Evolutionary conservation across 2,797 vertebrate genomes (phyloP), one percentile per base, ranked within the genome.

Genomic region (Perodicticus potto): DNA sequence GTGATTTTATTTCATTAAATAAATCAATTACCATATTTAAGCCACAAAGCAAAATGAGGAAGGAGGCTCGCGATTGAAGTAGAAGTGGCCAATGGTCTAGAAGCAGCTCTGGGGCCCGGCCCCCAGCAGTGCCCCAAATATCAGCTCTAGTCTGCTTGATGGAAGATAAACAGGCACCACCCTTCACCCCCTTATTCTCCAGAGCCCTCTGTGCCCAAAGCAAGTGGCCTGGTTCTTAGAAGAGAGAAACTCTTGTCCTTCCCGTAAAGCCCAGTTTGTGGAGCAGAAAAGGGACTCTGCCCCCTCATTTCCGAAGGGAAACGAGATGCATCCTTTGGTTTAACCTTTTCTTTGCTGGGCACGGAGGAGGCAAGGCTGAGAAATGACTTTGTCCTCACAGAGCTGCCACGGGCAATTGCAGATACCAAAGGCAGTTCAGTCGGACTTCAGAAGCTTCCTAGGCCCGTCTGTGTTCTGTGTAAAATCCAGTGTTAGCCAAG

Each of bases 1-100:
- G 53, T 25, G 45, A 9, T 49, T 84, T 73, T 72, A 77, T 89
- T 74, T 89, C 70, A 85, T 86, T 86, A 88, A 91, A 85, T 69
- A 78, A 88, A 22, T 16, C 40, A 89, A 40, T 76, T 53, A 19
- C 59, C 16, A 2, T 85, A 73, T 53, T 93, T 67, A 86, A 91
- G 45, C 72, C 83, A 85, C 43, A 29, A 67, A 78, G 57, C 23
- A 73, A 89, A 94, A 77, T 19, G 61, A 76, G 45, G 10, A 69
- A 85, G 59, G 9, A 57, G 49, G 11, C 69, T 72, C 77, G 10
- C 20, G 61, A 34, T 73, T 43, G 43, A 93, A 95, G 76, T 20
- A 84, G 59, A 91, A 19, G 57, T 3, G 27, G 61, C 53, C 70
- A 43, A 17, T 43, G 34, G 43, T 59, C 40, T 49, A 61, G 16